Conservation (phyloP, 2,888 invertebrate species). For the Metacarcinus magister region DNA sequence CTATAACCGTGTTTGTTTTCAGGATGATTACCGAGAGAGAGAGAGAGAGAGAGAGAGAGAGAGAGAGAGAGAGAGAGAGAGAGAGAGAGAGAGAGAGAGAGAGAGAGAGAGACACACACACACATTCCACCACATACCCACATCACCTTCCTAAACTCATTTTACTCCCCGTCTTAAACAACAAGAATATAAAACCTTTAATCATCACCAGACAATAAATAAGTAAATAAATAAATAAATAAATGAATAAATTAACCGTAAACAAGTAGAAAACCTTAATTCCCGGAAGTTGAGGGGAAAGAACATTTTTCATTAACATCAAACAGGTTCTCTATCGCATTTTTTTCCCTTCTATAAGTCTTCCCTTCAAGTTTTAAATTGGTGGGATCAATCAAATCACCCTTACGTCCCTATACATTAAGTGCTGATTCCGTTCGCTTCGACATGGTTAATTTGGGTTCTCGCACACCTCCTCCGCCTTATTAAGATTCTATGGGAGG, state of each 20-base stretch:
- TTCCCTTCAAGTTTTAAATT: constrained; percentile 32
- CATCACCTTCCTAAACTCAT: background rate
- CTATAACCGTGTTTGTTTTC: background rate
- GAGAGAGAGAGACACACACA: background rate
- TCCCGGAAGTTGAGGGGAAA: background rate
- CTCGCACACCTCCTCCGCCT: constrained; percentile 41
- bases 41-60: constrained; percentile 38
- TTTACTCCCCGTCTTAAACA: background rate
- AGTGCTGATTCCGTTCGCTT: constrained; percentile 13
- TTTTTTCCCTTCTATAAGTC: background rate
- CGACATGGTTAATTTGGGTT: constrained; percentile 51
- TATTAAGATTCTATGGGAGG: constrained; percentile 40
- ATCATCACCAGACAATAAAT: background rate
- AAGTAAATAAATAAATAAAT: background rate
- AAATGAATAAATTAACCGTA: background rate
- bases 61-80: constrained; percentile 39
- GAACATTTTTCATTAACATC: constrained; percentile 42
- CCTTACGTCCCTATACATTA: constrained; percentile 1
- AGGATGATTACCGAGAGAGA: background rate
- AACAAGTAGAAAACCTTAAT: constrained; percentile 18
- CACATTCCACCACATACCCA: background rate
- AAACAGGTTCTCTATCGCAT: background rate
- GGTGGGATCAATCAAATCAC: constrained; percentile 16
- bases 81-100: constrained; percentile 39
- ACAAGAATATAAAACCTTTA: background rate